phyloP scores from a whole-genome alignment of 2,113 vertebrate species.

The Otolemur garnettii region DNA sequence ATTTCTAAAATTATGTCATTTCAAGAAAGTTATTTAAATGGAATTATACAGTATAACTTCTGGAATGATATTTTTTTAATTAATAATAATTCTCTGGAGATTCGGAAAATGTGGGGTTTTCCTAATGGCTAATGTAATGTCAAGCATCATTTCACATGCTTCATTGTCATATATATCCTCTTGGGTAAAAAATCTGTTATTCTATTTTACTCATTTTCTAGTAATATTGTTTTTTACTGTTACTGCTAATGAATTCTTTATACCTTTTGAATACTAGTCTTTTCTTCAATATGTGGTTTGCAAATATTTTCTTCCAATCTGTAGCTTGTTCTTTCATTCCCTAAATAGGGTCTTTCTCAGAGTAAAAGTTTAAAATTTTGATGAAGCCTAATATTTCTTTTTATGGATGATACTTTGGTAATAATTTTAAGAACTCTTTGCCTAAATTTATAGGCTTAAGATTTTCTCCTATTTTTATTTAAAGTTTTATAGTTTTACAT shows the following conservation, averaged over 20 bases:
- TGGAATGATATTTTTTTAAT: background rate
- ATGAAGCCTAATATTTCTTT: background rate
- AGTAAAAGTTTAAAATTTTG: background rate
- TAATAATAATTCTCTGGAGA: background rate
- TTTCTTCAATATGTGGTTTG: background rate
- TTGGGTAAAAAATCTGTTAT: background rate
- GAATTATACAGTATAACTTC: background rate
- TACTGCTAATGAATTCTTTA: background rate
- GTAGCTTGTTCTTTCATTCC: background rate
- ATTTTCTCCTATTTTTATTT: background rate
- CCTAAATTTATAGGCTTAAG: background rate
- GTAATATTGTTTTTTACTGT: background rate
- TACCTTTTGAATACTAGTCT: background rate
- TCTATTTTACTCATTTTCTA: background rate
- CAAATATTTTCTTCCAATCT: background rate
- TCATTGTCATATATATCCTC: background rate
- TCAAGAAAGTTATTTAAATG: background rate
- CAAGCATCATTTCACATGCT: background rate
- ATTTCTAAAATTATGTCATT: background rate
- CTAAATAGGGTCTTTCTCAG: background rate
- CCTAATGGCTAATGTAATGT: background rate
- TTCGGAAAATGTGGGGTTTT: background rate
- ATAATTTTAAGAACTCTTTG: background rate
- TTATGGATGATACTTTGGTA: background rate
- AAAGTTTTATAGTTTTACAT: background rate